These are phyloP conservation scores for Leuctra nigra DNA, from an alignment of 2,888 invertebrate species.

Conservation along the genomic window DNA sequence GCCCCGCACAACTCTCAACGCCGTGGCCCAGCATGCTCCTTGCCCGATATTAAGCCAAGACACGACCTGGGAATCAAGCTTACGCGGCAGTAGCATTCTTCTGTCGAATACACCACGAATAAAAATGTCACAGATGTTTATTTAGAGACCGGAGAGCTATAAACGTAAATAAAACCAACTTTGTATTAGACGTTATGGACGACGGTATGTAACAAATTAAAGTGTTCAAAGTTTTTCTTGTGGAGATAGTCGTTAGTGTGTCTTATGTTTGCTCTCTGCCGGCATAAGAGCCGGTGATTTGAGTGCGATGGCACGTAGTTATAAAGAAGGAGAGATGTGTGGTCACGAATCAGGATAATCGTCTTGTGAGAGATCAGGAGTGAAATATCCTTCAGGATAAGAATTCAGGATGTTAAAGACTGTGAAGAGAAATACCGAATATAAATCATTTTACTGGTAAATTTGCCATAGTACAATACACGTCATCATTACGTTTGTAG, in stretches of 20 bases:
- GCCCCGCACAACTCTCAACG: too few species aligned
- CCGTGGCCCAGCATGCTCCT: too few species aligned
- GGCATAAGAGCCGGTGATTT: background rate
- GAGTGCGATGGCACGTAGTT: slow-evolving; percentile 7
- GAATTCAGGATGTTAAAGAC: too few species aligned
- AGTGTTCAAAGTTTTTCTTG: background rate
- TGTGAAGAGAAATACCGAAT: too few species aligned
- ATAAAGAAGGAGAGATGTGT: background rate
- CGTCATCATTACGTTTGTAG: too few species aligned
- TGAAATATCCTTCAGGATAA: too few species aligned
- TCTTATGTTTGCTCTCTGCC: slow-evolving; percentile 3
- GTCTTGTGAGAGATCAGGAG: too few species aligned
- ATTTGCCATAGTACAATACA: too few species aligned
- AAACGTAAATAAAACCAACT: background rate
- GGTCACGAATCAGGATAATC: slow-evolving; percentile 4
- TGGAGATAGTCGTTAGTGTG: background rate
- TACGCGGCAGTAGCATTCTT: background rate
- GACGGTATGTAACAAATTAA: background rate
- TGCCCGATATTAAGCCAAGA: background rate
- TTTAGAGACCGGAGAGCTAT: background rate
- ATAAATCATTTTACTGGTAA: too few species aligned
- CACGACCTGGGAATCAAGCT: background rate
- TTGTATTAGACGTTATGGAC: background rate
- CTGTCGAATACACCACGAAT: slow-evolving; percentile 1
- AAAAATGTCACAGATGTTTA: slow-evolving; percentile 14